Percentiles rank a stretch among this genome's conserved stretches.
Conservation (phyloP, 1,140 invertebrate genomes). For the Solenopsis invicta region DNA sequence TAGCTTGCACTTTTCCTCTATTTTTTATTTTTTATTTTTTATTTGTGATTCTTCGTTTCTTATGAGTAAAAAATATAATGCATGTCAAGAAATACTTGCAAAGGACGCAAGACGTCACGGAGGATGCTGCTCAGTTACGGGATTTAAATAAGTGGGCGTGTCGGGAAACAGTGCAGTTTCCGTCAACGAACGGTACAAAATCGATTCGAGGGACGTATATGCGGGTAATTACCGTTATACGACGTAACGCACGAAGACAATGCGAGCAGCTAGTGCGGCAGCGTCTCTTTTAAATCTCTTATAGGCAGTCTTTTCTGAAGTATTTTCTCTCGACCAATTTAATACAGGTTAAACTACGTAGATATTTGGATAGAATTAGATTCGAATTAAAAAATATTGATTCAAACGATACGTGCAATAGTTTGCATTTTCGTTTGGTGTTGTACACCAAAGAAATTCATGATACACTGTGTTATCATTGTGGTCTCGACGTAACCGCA, state of each 20-base stretch:
- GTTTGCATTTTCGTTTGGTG: not conserved
- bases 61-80: not conserved
- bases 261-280: not conserved
- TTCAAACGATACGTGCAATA: slow-evolving; percentile 1
- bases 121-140: slow-evolving; percentile 27
- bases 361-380: not conserved
- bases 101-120: slow-evolving; percentile 15
- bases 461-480: slow-evolving; percentile 8
- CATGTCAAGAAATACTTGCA: not conserved
- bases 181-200: slow-evolving; percentile 53
- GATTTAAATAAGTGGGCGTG: slow-evolving; percentile 47
- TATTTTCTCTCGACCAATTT: not conserved
- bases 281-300: not conserved
- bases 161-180: slow-evolving; percentile 49
- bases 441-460: not conserved
- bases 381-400: not conserved
- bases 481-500: slow-evolving; percentile 12
- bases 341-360: not conserved
- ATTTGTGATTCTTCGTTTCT: not conserved
- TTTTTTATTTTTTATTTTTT: too few relatives aligned
- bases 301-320: not conserved
- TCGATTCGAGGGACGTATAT: slow-evolving; percentile 27
- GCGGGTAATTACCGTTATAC: slow-evolving; percentile 67
- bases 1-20: not conserved
- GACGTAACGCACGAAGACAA: slow-evolving; percentile 18